phyloP scores from a whole-genome alignment of 2,797 vertebrate genomes.

The Oreochromis grahami region DNA sequence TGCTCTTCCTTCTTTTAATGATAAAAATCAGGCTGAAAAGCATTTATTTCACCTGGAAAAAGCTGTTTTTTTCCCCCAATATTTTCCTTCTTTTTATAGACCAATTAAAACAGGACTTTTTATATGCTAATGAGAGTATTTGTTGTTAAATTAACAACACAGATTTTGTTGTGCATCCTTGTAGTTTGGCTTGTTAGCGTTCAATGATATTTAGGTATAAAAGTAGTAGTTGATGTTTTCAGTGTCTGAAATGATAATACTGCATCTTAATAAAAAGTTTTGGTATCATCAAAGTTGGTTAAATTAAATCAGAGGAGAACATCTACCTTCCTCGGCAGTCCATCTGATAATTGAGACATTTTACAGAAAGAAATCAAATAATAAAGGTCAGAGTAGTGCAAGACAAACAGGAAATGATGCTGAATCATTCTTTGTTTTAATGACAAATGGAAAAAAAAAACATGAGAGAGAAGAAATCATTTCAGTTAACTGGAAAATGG shows the following conservation, averaged over 20 bases:
- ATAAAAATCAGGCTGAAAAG: background rate
- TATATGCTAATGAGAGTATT: background rate
- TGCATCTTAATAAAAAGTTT: background rate
- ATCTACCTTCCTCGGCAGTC: background rate
- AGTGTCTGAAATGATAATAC: background rate
- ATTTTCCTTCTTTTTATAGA: fast-evolving
- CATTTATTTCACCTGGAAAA: background rate
- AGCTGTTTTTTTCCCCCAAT: background rate
- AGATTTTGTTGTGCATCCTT: fast-evolving
- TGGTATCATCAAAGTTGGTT: background rate
- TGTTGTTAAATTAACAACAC: background rate
- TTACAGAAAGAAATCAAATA: background rate
- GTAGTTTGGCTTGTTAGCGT: background rate
- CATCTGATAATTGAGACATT: background rate
- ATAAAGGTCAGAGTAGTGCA: background rate
- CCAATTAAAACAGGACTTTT: background rate
- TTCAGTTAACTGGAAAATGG: background rate
- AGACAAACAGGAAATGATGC: background rate
- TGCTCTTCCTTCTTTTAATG: background rate
- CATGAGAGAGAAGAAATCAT: background rate
- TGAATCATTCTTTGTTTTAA: background rate
- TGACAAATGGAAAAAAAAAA: background rate
- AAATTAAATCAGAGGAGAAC: background rate
- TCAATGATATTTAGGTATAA: background rate
- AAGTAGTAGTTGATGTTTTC: background rate